phyloP scores from a whole-genome alignment of 92 coral and sea anemone genomes.

The Paragorgia papillata region DNA sequence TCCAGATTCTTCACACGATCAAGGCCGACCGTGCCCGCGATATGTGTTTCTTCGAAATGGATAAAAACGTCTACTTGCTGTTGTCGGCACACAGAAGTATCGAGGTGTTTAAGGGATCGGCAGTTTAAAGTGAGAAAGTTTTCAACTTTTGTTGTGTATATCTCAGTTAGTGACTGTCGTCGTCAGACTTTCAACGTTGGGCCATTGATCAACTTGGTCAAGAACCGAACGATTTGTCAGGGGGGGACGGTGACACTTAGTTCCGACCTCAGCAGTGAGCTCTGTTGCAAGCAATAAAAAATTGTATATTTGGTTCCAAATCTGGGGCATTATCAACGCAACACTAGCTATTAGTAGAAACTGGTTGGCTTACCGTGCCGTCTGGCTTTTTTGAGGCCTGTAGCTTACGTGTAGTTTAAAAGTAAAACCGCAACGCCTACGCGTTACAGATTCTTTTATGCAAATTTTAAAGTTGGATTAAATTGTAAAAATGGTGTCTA shows the following conservation, averaged over 20 bases:
- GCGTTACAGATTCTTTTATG: too few species aligned
- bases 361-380: too few species aligned
- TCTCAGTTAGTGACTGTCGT: too few species aligned
- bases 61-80: constrained; percentile 73
- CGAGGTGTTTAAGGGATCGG: constrained; percentile 76
- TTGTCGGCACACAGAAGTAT: constrained; percentile 82
- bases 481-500: too few species aligned
- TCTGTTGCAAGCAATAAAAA: not conserved
- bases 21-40: constrained; percentile 81
- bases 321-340: not conserved
- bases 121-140: constrained; percentile 8
- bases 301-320: not conserved
- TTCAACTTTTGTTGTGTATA: constrained; percentile 1
- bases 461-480: too few species aligned
- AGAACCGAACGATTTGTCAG: not conserved
- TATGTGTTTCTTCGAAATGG: constrained; percentile 97
- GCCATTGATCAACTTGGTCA: not conserved
- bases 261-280: too few species aligned
- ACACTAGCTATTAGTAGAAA: too few species aligned
- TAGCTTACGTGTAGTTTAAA: too few species aligned
- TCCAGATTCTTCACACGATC: constrained; percentile 82
- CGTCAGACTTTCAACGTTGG: too few species aligned
- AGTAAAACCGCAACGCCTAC: too few species aligned
- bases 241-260: not conserved
- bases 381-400: too few species aligned